phyloP scores from a whole-genome alignment of 2,113 vertebrate species.

The Myxocyprinus asiaticus region DNA sequence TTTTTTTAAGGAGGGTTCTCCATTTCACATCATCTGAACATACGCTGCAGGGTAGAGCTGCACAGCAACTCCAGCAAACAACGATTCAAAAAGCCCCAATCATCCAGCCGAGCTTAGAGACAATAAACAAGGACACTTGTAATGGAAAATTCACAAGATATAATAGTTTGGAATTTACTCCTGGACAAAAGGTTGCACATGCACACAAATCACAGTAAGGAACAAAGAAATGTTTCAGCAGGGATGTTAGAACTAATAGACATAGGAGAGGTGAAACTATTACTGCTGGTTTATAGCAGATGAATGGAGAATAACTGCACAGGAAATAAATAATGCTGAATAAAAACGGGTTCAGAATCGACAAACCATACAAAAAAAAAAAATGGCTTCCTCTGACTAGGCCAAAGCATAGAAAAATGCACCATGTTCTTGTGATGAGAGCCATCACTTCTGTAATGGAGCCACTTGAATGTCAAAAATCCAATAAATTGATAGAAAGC shows the following conservation, averaged over 20 bases:
- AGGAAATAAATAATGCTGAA: too few species aligned
- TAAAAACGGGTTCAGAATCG: too few species aligned
- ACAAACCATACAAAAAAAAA: not conserved
- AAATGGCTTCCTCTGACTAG: not conserved
- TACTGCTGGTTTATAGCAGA: not conserved
- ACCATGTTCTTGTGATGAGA: not conserved
- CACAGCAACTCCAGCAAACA: too few species aligned
- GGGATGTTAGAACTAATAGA: too few species aligned
- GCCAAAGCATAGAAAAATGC: not conserved
- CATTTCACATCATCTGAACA: too few species aligned
- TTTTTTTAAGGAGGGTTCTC: too few species aligned
- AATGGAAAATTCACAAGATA: constrained; percentile 34
- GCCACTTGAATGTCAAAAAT: not conserved
- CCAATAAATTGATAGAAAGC: not conserved
- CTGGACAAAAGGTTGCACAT: constrained; percentile 2
- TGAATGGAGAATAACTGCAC: not conserved
- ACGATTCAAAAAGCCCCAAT: too few species aligned
- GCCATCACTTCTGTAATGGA: not conserved
- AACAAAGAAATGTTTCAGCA: too few species aligned
- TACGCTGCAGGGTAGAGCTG: too few species aligned
- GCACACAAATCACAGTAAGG: too few species aligned
- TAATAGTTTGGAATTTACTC: constrained; percentile 11
- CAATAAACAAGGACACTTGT: constrained; percentile 47
- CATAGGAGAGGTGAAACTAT: not conserved
- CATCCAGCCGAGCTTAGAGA: constrained; percentile 1